A percentile compares a stretch with the other conserved stretches of the same genome.
Evolutionary conservation across 2,888 invertebrate genomes (phyloP).

Genomic region (Protophormia terraenovae): DNA sequence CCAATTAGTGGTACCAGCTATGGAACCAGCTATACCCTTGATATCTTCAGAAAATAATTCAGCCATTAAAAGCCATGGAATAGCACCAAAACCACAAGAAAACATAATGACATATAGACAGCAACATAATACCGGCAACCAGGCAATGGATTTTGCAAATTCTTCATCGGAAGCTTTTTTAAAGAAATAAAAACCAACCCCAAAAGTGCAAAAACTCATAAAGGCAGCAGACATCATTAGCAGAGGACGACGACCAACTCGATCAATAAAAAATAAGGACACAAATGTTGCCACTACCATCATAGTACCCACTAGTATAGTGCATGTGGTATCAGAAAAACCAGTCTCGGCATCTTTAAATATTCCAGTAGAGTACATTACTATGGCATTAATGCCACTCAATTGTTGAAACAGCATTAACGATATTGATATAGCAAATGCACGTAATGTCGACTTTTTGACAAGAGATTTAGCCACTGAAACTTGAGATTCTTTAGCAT

Average conservation of each 20-base stretch:
- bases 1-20: constrained; percentile 92
- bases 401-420: constrained; percentile 95
- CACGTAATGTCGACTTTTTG: constrained; percentile 84
- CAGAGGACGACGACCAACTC: constrained; percentile 89
- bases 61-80: constrained; percentile 89
- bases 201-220: constrained; percentile 86
- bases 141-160: constrained; percentile 84
- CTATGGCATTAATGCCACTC: constrained; percentile 91
- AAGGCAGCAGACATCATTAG: constrained; percentile 87
- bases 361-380: constrained; percentile 89
- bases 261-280: constrained; percentile 90
- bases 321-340: constrained; percentile 84
- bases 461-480: constrained; percentile 84
- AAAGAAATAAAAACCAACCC: constrained; percentile 87
- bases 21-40: constrained; percentile 88
- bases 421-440: constrained; percentile 87
- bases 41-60: constrained; percentile 91
- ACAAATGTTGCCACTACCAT: constrained; percentile 87
- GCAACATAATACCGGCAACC: constrained; percentile 88
- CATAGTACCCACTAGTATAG: constrained; percentile 91
- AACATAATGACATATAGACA: constrained; percentile 90
- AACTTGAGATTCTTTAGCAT: constrained; percentile 82
- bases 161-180: constrained; percentile 75
- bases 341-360: constrained; percentile 77
- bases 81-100: constrained; percentile 92